Conservation (phyloP, 2,888 invertebrate species). For the Serrognathus titanus region DNA sequence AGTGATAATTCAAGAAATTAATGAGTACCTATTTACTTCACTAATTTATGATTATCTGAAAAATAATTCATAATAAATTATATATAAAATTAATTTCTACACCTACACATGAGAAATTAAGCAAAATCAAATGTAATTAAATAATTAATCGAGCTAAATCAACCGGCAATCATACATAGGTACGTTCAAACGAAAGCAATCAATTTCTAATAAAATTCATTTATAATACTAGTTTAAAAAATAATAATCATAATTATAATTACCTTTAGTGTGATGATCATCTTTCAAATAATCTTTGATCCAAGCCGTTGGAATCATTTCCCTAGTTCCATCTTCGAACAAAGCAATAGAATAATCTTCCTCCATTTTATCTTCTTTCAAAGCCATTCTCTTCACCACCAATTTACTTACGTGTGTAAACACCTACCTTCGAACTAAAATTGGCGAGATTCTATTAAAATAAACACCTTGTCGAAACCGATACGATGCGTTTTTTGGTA, state of each 20-base stretch:
- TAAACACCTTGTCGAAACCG: too few species aligned
- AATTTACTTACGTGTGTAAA: not conserved
- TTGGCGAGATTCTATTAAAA: too few species aligned
- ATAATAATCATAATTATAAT: not conserved
- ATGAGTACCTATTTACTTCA: too few species aligned
- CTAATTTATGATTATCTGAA: too few species aligned
- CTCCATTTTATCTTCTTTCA: not conserved
- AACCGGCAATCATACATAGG: not conserved
- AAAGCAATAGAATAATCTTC: constrained; percentile 20
- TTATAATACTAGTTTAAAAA: constrained; percentile 1
- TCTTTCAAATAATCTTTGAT: constrained; percentile 20
- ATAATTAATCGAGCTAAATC: not conserved
- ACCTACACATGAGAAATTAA: too few species aligned
- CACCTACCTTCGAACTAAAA: too few species aligned
- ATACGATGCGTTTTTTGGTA: too few species aligned
- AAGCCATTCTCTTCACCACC: not conserved
- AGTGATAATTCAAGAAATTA: too few species aligned
- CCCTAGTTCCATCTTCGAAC: constrained; percentile 19
- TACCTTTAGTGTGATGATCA: constrained; percentile 1
- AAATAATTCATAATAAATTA: too few species aligned
- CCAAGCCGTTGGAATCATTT: constrained; percentile 20
- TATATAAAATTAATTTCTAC: too few species aligned
- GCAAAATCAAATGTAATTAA: too few species aligned
- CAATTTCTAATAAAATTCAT: not conserved
- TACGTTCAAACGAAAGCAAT: not conserved